Conservation (phyloP, 2,888 invertebrate genomes). For the Chorisops tibialis region DNA sequence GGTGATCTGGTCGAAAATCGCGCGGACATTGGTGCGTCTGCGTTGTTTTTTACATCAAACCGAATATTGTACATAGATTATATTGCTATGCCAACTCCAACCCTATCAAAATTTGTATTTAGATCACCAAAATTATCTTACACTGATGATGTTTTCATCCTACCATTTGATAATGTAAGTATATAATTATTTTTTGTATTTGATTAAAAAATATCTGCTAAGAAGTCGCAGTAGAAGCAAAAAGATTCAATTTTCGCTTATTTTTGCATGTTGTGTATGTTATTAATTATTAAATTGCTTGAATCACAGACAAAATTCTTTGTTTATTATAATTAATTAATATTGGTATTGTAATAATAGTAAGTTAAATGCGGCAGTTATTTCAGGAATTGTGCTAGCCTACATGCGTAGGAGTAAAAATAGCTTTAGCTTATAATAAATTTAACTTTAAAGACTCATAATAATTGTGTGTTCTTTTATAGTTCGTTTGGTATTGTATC, state of each 20-base stretch:
- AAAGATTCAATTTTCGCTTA: not conserved
- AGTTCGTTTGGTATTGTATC: slow-evolving; percentile 38
- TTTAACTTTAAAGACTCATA: too few relatives aligned
- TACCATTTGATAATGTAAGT: slow-evolving; percentile 64
- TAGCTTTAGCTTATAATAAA: too few relatives aligned
- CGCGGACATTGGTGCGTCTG: slow-evolving; percentile 64
- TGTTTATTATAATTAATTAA: not conserved
- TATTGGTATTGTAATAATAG: too few relatives aligned
- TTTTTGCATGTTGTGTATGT: not conserved
- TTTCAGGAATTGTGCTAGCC: too few relatives aligned
- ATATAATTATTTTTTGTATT: too few relatives aligned
- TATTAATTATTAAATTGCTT: not conserved
- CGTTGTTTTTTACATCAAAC: slow-evolving; percentile 62
- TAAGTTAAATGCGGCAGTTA: too few relatives aligned
- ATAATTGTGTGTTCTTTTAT: not conserved
- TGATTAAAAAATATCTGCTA: too few relatives aligned
- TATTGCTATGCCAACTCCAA: slow-evolving; percentile 65
- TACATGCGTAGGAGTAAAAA: too few relatives aligned
- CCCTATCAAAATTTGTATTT: slow-evolving; percentile 67
- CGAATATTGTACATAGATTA: slow-evolving; percentile 63
- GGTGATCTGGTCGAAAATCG: slow-evolving; percentile 58
- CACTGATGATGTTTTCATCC: slow-evolving; percentile 66
- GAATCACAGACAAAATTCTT: not conserved
- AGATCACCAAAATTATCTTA: slow-evolving; percentile 69
- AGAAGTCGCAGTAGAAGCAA: too few relatives aligned